Percentiles rank a stretch among this genome's conserved stretches.
These are phyloP conservation scores for Alligator sinensis DNA, from an alignment of 2,113 vertebrate genomes.

Conservation along the genomic window DNA sequence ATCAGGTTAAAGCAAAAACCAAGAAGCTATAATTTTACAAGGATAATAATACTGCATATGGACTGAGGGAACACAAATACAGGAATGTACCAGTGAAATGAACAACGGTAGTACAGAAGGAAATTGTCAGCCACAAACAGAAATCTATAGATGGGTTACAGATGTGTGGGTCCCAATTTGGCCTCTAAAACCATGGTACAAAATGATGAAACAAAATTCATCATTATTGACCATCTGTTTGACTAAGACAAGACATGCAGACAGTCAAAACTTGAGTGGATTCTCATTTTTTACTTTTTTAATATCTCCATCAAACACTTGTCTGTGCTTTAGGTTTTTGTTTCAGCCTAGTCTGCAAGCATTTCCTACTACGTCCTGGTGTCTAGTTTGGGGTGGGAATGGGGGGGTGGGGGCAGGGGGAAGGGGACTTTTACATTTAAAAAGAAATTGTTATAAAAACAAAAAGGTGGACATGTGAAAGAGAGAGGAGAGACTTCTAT, in stretches of 20 bases:
- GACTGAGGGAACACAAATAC: neutral
- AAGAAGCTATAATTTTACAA: neutral
- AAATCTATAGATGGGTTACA: neutral
- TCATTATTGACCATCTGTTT: neutral
- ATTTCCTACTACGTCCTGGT: no score
- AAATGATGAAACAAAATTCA: neutral
- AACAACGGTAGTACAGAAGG: neutral
- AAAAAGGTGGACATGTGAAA: no score
- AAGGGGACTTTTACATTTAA: no score
- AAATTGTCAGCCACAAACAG: neutral
- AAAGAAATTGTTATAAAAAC: no score
- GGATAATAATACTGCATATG: neutral
- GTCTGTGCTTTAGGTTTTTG: no score
- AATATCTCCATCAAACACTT: no score
- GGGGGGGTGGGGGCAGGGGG: no score
- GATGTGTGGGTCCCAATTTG: neutral
- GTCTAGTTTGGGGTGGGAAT: no score
- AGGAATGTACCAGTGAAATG: neutral
- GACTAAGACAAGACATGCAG: neutral
- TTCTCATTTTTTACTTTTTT: no score
- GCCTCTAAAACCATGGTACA: neutral
- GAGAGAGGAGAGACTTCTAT: no score
- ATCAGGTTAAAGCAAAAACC: fast-evolving
- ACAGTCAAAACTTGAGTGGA: neutral
- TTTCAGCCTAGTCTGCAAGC: no score